Percentiles rank a stretch among this genome's conserved stretches.
phyloP scores from a whole-genome alignment of 2,797 vertebrate species.

The Tachyglossus aculeatus region DNA sequence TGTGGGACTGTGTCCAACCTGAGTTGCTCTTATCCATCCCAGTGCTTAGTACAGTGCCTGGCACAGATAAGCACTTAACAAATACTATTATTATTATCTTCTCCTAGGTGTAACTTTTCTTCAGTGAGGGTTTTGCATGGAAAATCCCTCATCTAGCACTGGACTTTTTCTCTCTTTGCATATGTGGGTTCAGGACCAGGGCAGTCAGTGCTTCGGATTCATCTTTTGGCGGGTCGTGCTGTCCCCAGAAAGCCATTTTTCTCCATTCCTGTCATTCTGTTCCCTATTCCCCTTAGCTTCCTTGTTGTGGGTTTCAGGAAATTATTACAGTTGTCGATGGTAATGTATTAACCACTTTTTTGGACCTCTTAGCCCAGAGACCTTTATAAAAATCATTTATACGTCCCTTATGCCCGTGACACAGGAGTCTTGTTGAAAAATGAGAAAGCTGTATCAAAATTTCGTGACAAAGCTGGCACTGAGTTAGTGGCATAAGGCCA shows the following conservation, averaged over 20 bases:
- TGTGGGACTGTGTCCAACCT: too few species aligned
- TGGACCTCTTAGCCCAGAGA: background rate
- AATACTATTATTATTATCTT: too few species aligned
- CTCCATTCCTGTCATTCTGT: too few species aligned
- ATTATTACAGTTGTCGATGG: background rate
- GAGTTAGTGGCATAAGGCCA: background rate
- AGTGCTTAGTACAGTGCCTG: too few species aligned
- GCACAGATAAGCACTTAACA: too few species aligned
- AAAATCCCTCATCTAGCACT: too few species aligned
- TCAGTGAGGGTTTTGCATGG: too few species aligned
- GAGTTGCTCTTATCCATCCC: too few species aligned
- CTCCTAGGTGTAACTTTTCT: too few species aligned
- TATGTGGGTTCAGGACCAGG: background rate
- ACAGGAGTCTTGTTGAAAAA: constrained; percentile 2
- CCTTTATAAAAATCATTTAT: background rate
- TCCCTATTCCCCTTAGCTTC: background rate
- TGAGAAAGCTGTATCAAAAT: background rate
- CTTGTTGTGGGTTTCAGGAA: background rate
- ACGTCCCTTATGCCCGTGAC: background rate
- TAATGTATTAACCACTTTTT: background rate
- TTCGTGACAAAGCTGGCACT: background rate
- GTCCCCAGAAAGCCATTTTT: too few species aligned
- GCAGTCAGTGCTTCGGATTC: background rate
- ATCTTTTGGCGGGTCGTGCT: background rate
- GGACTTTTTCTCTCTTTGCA: background rate